A percentile compares a stretch with the other conserved stretches of the same genome.
These are phyloP conservation scores for Martes martes DNA, from an alignment of 2,113 vertebrate species.

Conservation along the genomic window DNA sequence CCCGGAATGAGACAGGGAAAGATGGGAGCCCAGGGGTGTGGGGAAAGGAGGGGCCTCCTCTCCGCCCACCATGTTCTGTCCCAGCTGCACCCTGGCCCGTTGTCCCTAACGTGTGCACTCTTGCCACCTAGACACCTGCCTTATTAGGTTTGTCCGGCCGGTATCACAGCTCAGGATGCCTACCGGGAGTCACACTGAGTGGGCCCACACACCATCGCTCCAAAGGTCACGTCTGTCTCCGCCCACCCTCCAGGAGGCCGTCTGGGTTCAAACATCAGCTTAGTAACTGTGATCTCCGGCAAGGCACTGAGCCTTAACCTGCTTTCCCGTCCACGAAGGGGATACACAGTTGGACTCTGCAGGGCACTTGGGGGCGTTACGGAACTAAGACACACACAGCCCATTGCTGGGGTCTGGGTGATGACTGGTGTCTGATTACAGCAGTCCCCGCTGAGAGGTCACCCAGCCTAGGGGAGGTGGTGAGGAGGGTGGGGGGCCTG, in stretches of 20 bases:
- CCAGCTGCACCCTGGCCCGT: too few species aligned
- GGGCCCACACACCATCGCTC: background rate
- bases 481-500: background rate
- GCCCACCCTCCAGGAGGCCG: background rate
- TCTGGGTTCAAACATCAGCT: background rate
- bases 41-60: background rate
- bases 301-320: too few species aligned
- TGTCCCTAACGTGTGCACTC: background rate
- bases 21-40: too few species aligned
- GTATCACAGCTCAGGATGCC: background rate
- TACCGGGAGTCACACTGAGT: background rate
- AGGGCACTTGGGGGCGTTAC: background rate
- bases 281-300: background rate
- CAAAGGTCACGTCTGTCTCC: background rate
- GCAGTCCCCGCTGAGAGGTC: background rate
- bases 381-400: too few species aligned
- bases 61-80: too few species aligned
- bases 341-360: too few species aligned
- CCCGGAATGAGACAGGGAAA: background rate
- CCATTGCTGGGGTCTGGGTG: accelerated
- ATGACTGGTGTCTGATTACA: background rate
- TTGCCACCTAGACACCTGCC: too few species aligned
- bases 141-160: background rate
- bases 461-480: background rate
- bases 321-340: background rate